Evolutionary conservation across 2,888 invertebrate species (phyloP), one percentile per base, ranked within the genome.

Genomic region (Sinopyrophorus schimmeli): DNA sequence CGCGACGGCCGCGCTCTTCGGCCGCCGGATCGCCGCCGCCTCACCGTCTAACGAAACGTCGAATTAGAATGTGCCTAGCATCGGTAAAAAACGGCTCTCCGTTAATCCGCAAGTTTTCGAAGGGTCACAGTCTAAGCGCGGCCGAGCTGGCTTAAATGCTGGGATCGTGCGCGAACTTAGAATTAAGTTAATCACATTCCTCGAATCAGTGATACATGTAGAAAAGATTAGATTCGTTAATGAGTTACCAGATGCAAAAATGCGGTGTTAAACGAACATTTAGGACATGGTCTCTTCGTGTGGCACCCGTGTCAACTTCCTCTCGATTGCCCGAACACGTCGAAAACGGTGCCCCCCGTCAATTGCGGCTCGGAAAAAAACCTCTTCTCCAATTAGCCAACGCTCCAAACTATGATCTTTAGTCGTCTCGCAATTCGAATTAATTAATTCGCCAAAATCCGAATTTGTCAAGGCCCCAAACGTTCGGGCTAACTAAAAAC

Each of bases 31-130:
- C 40, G 23, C 28, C 18, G 15, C 10, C 12, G 39, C 26, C 12
- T 55, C 67, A 67, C 69, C 63, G 59, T 68, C 70, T 60, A 53
- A 59, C 47, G 50, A 57, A 26, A 46, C 39, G 35, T 51, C 62
- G 62, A 59, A 64, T 67, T 57, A 68, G 68, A 70, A 66, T 68
- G 69, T 68, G 70, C 68, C 68, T 68, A 67, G 67, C 66, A 62
- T 67, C 65, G 64, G 66, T 66, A 24, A 58, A 61, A 60, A 62
- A 65, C 62, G 59, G 59, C 60, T 56, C 60, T 64, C 63, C n/a
- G 58, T 62, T 63, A 63, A 60, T 57, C 50, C 51, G 59, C 49
- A 31, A 51, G 34, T 46, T n/a, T n/a, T n/a, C n/a, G 50, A 32
- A 54, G 46, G 56, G 40, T 64, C 69, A 69, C 69, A 66, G 64